phyloP scores from a whole-genome alignment of 2,797 vertebrate genomes.

The Cirrhinus mrigala region DNA sequence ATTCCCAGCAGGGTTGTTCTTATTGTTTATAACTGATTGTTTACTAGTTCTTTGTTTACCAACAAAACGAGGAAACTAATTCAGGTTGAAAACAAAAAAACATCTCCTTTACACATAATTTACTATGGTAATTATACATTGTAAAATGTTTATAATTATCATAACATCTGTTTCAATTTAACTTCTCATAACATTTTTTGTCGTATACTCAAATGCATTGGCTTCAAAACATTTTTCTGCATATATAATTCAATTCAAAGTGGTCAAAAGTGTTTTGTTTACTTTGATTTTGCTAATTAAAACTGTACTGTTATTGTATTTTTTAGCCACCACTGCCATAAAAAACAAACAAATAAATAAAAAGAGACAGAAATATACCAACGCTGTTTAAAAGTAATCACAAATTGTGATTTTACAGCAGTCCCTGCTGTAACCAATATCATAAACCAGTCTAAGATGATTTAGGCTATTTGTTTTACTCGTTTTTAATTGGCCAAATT shows the following conservation, averaged over 20 bases:
- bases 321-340: not conserved
- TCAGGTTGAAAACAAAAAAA: not conserved
- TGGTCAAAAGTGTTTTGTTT: not conserved
- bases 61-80: not conserved
- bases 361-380: not conserved
- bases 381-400: not conserved
- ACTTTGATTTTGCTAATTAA: not conserved
- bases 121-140: not conserved
- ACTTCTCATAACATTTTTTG: not conserved
- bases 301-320: no score
- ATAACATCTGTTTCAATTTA: not conserved
- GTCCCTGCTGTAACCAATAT: not conserved
- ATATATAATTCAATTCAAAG: not conserved
- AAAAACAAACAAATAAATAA: not conserved
- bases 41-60: not conserved
- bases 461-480: not conserved
- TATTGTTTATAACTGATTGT: not conserved
- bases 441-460: not conserved
- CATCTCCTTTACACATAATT: not conserved
- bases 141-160: not conserved
- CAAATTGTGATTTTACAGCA: not conserved
- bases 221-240: not conserved
- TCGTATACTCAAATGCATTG: no score
- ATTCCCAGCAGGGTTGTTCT: not conserved
- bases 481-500: not conserved